phyloP scores from a whole-genome alignment of 2,888 invertebrate genomes.

The Agelastica alni region DNA sequence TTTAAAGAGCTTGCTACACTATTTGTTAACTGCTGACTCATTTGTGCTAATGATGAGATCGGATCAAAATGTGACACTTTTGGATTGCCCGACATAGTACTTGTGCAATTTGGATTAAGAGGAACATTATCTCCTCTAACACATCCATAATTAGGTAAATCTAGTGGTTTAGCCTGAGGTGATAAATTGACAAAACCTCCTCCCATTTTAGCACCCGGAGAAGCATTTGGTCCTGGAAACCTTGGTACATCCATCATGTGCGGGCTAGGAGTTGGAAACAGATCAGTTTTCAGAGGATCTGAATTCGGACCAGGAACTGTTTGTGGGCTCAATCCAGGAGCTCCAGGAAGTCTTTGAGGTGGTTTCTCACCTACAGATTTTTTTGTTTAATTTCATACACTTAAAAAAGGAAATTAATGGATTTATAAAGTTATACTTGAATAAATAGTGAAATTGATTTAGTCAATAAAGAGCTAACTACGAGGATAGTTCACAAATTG shows the following conservation, averaged over 20 bases:
- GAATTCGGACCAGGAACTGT: conserved; percentile 53
- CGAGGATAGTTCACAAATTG: no score
- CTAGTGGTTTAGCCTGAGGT: conserved; percentile 53
- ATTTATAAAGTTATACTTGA: no score
- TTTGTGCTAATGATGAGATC: conserved; percentile 90
- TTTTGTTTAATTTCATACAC: no score
- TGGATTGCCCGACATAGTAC: conserved; percentile 61
- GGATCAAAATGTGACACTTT: conserved; percentile 84
- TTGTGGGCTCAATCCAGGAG: conserved; percentile 54
- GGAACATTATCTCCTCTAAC: conserved; percentile 67
- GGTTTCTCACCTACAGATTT: conserved; percentile 52
- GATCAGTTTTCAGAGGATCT: conserved; percentile 53
- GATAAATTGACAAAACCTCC: conserved; percentile 57
- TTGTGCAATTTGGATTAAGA: conserved; percentile 67
- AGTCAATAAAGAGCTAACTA: no score
- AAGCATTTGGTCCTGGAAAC: conserved; percentile 57
- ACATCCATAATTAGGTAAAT: conserved; percentile 55
- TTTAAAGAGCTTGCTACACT: conserved; percentile 67
- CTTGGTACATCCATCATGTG: conserved; percentile 60
- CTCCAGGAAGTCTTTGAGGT: conserved; percentile 48
- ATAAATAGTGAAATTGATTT: no score
- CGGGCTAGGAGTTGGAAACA: conserved; percentile 54
- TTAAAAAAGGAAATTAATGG: no score
- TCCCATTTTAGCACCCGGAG: conserved; percentile 54
- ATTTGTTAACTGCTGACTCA: conserved; percentile 90